Percentiles rank a stretch among this genome's conserved stretches.
Evolutionary conservation across 1,140 invertebrate species (phyloP).

Genomic region (Copidosoma floridanum): DNA sequence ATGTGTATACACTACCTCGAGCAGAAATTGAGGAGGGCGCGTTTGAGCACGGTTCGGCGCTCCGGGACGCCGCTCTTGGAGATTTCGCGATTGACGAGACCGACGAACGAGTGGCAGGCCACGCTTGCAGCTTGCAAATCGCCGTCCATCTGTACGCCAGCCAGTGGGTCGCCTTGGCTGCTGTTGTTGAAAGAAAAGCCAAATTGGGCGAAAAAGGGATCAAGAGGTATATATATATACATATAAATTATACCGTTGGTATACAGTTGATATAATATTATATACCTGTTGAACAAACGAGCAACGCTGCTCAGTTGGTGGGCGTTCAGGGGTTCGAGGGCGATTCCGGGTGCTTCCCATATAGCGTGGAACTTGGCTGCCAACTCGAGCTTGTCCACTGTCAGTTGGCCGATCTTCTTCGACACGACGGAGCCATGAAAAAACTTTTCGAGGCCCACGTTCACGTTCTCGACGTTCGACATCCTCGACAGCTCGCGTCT

Average conservation of each 20-base stretch:
- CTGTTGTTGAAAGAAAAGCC: too few species aligned
- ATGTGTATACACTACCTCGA: conserved; percentile 34
- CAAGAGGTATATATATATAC: too few species aligned
- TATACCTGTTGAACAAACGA: not conserved
- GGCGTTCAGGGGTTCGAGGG: conserved; percentile 29
- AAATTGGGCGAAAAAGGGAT: too few species aligned
- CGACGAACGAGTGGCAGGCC: conserved; percentile 43
- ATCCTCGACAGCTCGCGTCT: not conserved
- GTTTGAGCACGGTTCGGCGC: conserved; percentile 19
- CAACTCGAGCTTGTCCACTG: conserved; percentile 32
- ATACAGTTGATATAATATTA: not conserved
- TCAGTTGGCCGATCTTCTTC: conserved; percentile 9
- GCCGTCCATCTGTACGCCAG: conserved; percentile 31
- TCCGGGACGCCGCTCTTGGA: conserved; percentile 14
- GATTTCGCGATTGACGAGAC: conserved; percentile 36
- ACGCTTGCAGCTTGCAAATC: conserved; percentile 37
- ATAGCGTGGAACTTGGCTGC: conserved; percentile 41
- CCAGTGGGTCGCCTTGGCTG: too few species aligned
- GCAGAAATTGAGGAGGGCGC: conserved; percentile 32
- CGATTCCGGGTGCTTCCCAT: conserved; percentile 42
- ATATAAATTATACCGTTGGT: not conserved
- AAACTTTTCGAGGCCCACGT: conserved; percentile 34
- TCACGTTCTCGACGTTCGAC: conserved; percentile 28
- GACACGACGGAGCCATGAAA: conserved; percentile 33
- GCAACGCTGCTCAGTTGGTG: not conserved